phyloP scores from a whole-genome alignment of 2,113 vertebrate genomes.

The Isichthys henryi region DNA sequence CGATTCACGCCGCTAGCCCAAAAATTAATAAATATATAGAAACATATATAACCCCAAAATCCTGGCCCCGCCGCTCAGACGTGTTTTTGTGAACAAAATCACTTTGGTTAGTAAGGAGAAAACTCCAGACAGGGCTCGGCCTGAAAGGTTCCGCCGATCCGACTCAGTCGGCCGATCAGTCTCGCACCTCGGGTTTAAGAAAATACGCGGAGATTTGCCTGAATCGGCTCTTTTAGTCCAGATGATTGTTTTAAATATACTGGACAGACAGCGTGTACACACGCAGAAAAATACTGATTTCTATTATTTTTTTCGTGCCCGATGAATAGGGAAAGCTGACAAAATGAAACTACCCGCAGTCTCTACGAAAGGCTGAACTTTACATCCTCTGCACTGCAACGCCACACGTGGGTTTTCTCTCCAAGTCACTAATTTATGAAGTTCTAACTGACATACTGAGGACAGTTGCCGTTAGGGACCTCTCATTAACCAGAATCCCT shows the following conservation, averaged over 20 bases:
- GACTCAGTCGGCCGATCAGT: not conserved
- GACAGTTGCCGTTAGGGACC: not conserved
- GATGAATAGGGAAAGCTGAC: not conserved
- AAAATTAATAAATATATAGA: not conserved
- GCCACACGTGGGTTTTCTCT: not conserved
- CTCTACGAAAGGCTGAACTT: not conserved
- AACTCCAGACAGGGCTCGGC: not conserved
- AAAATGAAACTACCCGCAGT: not conserved
- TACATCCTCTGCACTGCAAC: not conserved
- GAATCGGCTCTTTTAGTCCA: not conserved
- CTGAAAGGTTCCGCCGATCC: not conserved
- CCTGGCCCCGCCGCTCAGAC: not conserved
- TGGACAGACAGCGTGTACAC: not conserved
- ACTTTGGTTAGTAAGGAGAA: not conserved
- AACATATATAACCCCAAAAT: not conserved
- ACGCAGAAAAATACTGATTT: not conserved
- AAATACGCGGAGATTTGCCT: not conserved
- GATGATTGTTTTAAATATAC: not conserved
- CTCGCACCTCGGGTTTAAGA: not conserved
- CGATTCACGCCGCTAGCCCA: not conserved
- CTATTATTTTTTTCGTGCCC: not conserved
- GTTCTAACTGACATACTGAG: not conserved
- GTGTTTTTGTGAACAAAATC: not conserved
- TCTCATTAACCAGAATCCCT: not conserved
- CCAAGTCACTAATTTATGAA: not conserved